phyloP scores from a whole-genome alignment of 30 jellyfish, hydroid and myxozoan species.

The Aurelia aurita region DNA sequence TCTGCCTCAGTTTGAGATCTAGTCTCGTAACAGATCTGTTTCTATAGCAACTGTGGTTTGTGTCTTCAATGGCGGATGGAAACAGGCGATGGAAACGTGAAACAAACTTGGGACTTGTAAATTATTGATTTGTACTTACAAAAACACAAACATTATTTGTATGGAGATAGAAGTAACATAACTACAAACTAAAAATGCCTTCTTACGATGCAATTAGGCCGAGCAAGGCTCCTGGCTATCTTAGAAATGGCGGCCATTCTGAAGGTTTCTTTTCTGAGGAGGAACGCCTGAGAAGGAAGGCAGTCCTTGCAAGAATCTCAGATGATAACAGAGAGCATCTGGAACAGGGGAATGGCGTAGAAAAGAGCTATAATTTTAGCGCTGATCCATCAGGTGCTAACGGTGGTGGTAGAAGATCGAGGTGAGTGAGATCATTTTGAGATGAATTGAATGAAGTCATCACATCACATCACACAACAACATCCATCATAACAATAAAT shows the following conservation, averaged over 20 bases:
- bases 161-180: background rate
- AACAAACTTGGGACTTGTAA: background rate
- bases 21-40: conserved; percentile 24
- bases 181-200: conserved; percentile 24
- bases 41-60: conserved; percentile 28
- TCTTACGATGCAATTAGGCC: conserved; percentile 34
- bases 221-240: conserved; percentile 13
- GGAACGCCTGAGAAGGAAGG: conserved; percentile 49
- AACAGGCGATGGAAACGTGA: background rate
- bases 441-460: too few species aligned
- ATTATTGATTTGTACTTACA: conserved; percentile 6
- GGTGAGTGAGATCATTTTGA: too few species aligned
- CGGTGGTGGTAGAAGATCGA: too few species aligned
- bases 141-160: background rate
- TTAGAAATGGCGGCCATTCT: conserved; percentile 7
- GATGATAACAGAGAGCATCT: conserved; percentile 1
- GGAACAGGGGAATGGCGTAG: too few species aligned
- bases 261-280: conserved; percentile 58
- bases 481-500: too few species aligned
- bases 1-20: too few species aligned
- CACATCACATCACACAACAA: too few species aligned
- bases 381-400: too few species aligned
- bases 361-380: too few species aligned
- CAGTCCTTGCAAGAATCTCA: conserved; percentile 46
- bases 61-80: conserved; percentile 24